A percentile compares a stretch with the other conserved stretches of the same genome.
These are phyloP conservation scores for Idaea dimidiata DNA, from an alignment of 2,888 invertebrate species.

Conservation along the genomic window DNA sequence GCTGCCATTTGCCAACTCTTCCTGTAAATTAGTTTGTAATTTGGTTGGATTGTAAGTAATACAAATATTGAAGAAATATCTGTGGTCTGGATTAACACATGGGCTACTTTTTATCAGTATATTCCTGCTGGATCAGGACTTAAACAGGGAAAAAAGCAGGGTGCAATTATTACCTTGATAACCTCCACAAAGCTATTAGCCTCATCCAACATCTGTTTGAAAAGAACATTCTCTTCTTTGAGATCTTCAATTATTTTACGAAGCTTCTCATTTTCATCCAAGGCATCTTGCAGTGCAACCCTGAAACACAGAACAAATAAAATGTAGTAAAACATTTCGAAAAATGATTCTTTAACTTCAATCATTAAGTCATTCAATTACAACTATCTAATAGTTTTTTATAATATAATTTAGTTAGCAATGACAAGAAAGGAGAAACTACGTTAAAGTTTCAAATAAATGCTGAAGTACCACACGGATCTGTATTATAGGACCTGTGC, in stretches of 20 bases:
- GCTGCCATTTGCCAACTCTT: conserved; percentile 83
- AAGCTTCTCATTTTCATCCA: conserved; percentile 85
- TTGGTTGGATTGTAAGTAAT: conserved; percentile 3
- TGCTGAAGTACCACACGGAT: too few species aligned
- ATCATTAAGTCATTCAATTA: too few species aligned
- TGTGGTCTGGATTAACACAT: too few species aligned
- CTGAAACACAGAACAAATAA: conserved; percentile 45
- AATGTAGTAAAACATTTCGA: too few species aligned
- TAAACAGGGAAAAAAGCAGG: neutral
- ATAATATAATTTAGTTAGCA: too few species aligned
- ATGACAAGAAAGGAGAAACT: too few species aligned
- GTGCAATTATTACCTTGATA: conserved; percentile 80
- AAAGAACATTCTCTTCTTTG: conserved; percentile 84
- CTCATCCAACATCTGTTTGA: conserved; percentile 88
- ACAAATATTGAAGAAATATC: too few species aligned
- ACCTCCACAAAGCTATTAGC: conserved; percentile 88
- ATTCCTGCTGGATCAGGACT: neutral
- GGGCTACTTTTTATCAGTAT: neutral
- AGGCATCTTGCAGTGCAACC: conserved; percentile 85
- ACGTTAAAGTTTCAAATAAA: too few species aligned
- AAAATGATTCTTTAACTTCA: too few species aligned
- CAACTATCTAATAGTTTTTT: too few species aligned
- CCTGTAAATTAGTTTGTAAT: conserved; percentile 44
- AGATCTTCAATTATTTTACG: conserved; percentile 72
- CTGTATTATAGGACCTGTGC: too few species aligned